Evolutionary conservation across 2,113 vertebrate species (phyloP), one percentile per base, ranked within the genome.

Genomic region (Fulica atra): DNA sequence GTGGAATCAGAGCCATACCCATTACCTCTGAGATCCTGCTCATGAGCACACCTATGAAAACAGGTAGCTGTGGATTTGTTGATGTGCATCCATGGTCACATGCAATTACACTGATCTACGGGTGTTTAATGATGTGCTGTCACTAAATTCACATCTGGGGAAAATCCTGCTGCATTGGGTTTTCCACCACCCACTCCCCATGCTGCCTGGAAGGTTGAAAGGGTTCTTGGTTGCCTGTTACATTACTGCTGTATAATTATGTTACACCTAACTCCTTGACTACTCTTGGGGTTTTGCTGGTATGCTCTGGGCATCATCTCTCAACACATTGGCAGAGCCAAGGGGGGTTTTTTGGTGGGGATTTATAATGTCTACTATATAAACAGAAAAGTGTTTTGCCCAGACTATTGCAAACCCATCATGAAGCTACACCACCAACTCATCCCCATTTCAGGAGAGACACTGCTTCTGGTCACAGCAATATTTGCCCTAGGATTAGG

Each of bases 101-200:
- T 4, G 13, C 3, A 20, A 36, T 24, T 33, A 51, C 10, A 17
- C 4, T 0, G 0, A 3, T 9, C 40, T 28, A 7, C 12, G 46
- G n/a, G 7, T 26, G 17, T 54, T 86, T 23, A 21, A 44, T 29
- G 42, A 25, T 2, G 6, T 46, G 8, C 13, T 19, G 3, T 31
- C 2, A 1, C 14, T 74, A 51, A 91, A 54, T 17, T 51, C 26
- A n/a, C 6, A 15, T 13, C 63, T 72, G 44, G 28, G 21, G 8
- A 51, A 72, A 82, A n/a, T 7, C 16, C 28, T 80, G 21, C 7
- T 57, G 35, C 65, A 31, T 3, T 21, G 15, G 4, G 11, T 88
- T 72, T 59, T 4, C 13, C 24, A 7, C 6, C 3, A 46, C 3
- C 6, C 16, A 51, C 24, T 25, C 11, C 5, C 25, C 6, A 6